phyloP scores from a whole-genome alignment of 2,888 invertebrate genomes.

The Nomada lathburiana region DNA sequence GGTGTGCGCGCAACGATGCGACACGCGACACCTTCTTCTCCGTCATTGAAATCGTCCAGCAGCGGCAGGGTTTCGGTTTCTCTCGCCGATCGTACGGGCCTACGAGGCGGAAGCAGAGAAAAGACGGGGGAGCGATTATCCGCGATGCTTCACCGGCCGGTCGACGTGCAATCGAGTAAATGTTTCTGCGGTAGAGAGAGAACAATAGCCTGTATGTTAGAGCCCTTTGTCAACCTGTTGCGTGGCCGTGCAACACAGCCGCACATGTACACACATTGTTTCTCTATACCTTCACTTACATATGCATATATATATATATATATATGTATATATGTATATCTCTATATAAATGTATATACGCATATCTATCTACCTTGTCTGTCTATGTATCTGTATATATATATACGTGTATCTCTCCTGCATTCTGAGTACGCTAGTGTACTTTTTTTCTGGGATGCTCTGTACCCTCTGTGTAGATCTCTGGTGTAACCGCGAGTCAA shows the following conservation, averaged over 20 bases:
- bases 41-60: neutral
- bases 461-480: constrained; percentile 50
- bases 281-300: constrained; percentile 34
- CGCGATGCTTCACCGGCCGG: constrained; percentile 16
- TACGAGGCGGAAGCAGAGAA: constrained; percentile 6
- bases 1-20: neutral
- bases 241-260: constrained; percentile 41
- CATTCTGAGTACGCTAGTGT: constrained; percentile 61
- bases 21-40: too few relatives aligned
- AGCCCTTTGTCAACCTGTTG: constrained; percentile 60
- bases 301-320: neutral
- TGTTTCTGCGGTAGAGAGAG: constrained; percentile 37
- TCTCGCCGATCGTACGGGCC: neutral
- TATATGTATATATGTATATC: constrained; percentile 21
- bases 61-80: neutral
- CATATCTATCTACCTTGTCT: constrained; percentile 6
- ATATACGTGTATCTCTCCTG: constrained; percentile 49
- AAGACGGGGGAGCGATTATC: constrained; percentile 7
- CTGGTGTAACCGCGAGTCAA: constrained; percentile 28
- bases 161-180: constrained; percentile 36
- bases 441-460: constrained; percentile 51
- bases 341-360: constrained; percentile 22
- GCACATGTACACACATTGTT: constrained; percentile 38
- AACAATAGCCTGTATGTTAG: constrained; percentile 40
- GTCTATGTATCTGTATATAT: constrained; percentile 40